phyloP scores from a whole-genome alignment of 2,888 invertebrate species.

The Ornithoptera priamus region DNA sequence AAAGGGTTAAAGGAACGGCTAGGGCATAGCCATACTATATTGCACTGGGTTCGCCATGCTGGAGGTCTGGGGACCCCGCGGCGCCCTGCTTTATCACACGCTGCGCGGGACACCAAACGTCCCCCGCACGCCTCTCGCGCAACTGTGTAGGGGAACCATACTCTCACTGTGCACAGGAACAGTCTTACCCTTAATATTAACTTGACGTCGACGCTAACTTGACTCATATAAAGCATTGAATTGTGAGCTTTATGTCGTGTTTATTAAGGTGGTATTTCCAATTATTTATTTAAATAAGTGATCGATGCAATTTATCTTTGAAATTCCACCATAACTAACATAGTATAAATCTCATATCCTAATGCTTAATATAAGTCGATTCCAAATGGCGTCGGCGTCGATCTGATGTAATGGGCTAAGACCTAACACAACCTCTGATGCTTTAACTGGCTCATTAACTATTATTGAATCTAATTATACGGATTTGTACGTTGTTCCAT shows the following conservation, averaged over 20 bases:
- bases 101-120: slow-evolving; percentile 72
- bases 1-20: neutral
- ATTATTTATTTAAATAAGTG: neutral
- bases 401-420: neutral
- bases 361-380: neutral
- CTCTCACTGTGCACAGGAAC: slow-evolving; percentile 8
- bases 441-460: neutral
- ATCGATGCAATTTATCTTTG: neutral
- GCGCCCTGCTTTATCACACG: slow-evolving; percentile 78
- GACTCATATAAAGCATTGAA: neutral
- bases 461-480: neutral
- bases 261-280: neutral
- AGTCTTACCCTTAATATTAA: neutral
- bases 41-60: slow-evolving; percentile 49
- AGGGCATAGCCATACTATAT: slow-evolving; percentile 44
- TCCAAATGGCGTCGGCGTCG: neutral
- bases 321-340: neutral
- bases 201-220: neutral
- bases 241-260: neutral
- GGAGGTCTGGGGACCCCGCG: slow-evolving; percentile 75
- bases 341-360: neutral
- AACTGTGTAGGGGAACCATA: slow-evolving; percentile 36
- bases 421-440: neutral
- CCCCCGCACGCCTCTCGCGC: slow-evolving; percentile 39
- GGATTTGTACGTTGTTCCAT: neutral